Conservation (phyloP, 1,140 invertebrate species). For the Brachionus paranguensis region DNA sequence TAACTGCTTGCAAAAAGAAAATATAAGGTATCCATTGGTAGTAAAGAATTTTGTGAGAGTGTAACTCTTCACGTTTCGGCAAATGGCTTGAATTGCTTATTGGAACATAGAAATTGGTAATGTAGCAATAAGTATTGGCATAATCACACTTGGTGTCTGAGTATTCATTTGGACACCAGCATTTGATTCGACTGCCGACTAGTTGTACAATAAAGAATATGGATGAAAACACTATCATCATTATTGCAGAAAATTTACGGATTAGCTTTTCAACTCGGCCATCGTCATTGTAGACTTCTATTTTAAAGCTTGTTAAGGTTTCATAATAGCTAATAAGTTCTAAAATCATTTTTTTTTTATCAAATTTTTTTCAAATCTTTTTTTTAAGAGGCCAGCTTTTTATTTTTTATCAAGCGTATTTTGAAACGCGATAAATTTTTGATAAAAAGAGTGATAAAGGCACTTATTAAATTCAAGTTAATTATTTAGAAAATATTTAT, state of each 20-base stretch:
- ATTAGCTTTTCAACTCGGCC: not conserved
- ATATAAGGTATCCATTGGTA: constrained; percentile 43
- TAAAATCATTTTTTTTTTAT: not conserved
- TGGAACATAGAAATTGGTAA: constrained; percentile 1
- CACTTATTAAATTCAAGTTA: too few species aligned
- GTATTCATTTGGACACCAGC: constrained; percentile 27
- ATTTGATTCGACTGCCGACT: constrained; percentile 13
- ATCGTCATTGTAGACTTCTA: not conserved
- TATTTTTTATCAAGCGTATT: not conserved
- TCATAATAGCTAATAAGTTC: not conserved
- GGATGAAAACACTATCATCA: not conserved
- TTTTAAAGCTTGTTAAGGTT: not conserved
- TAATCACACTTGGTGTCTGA: not conserved
- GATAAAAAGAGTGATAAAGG: too few species aligned
- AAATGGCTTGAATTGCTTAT: not conserved
- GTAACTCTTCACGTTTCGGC: not conserved
- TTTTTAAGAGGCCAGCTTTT: not conserved
- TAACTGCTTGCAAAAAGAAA: constrained; percentile 34
- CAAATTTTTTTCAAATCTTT: not conserved
- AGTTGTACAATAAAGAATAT: not conserved
- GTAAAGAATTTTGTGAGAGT: constrained; percentile 32
- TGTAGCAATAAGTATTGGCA: constrained; percentile 4
- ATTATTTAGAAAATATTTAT: too few species aligned
- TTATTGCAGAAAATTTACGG: constrained; percentile 1
- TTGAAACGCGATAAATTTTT: too few species aligned